Conservation (phyloP, 2,797 vertebrate species). For the Knipowitschia caucasica region DNA sequence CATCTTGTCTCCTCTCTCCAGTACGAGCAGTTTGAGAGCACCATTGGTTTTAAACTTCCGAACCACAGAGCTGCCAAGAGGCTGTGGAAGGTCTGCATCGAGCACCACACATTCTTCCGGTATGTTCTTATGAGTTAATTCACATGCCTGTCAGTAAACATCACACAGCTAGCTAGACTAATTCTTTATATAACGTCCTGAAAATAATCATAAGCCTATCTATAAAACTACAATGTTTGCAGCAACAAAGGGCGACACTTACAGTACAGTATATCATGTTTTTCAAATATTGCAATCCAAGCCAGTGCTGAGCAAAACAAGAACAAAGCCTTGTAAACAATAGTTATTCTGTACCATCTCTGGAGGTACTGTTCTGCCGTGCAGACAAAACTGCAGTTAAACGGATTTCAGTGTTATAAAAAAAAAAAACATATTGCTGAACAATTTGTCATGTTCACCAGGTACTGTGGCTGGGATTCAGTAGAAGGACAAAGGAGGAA, state of each 20-base stretch:
- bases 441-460: slow-evolving; percentile 1
- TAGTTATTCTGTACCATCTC: background rate
- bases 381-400: background rate
- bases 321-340: background rate
- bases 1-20: slow-evolving; percentile 23
- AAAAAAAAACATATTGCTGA: background rate
- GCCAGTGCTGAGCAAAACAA: background rate
- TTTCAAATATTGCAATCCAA: background rate
- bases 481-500: background rate
- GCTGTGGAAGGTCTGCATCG: slow-evolving; percentile 98
- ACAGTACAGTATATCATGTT: too few relatives aligned
- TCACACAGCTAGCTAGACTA: background rate
- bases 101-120: slow-evolving; percentile 98
- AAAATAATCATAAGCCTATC: background rate
- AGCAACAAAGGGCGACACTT: background rate
- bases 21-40: slow-evolving; percentile 90
- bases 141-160: background rate
- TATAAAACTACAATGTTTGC: background rate
- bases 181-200: background rate
- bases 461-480: background rate
- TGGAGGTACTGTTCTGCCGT: background rate
- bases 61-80: slow-evolving; percentile 96
- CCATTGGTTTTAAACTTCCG: slow-evolving; percentile 96
- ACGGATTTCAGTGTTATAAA: background rate
- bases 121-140: too few relatives aligned